Evolutionary conservation across 1,140 invertebrate genomes (phyloP).

Genomic region (Diprion similis): DNA sequence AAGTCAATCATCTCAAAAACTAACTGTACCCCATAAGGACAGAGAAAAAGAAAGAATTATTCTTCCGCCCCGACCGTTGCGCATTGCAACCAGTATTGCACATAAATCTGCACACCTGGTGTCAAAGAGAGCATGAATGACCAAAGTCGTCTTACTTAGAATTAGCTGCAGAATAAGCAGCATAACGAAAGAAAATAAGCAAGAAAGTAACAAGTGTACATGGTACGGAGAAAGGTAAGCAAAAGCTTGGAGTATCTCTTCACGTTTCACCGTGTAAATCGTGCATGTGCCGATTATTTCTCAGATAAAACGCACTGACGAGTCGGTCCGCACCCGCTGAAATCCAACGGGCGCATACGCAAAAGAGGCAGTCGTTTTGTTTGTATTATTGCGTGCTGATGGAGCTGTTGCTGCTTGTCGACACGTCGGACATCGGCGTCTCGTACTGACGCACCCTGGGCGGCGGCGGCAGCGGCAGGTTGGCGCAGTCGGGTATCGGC

Average conservation of each 20-base stretch:
- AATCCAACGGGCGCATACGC: slow-evolving; percentile 45
- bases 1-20: no score
- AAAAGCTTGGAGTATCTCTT: background rate
- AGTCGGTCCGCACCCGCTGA: background rate
- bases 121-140: no score
- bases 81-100: no score
- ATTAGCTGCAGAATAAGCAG: no score
- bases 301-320: background rate
- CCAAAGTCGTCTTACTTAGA: no score
- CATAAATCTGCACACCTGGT: no score
- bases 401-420: slow-evolving; percentile 46
- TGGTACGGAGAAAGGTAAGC: no score
- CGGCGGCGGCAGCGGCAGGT: slow-evolving; percentile 43
- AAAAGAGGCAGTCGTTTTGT: slow-evolving; percentile 50
- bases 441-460: slow-evolving; percentile 37
- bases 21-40: no score
- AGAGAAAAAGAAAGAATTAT: no score
- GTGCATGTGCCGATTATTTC: background rate
- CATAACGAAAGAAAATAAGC: no score
- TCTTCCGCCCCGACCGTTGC: no score
- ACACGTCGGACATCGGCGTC: slow-evolving; percentile 42
- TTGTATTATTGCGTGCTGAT: slow-evolving; percentile 52
- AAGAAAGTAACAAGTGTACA: no score
- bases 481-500: slow-evolving; percentile 67
- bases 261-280: background rate